Base-by-base conservation (phyloP, 1,140 invertebrate species). In the Listronotus oregonensis region DNA sequence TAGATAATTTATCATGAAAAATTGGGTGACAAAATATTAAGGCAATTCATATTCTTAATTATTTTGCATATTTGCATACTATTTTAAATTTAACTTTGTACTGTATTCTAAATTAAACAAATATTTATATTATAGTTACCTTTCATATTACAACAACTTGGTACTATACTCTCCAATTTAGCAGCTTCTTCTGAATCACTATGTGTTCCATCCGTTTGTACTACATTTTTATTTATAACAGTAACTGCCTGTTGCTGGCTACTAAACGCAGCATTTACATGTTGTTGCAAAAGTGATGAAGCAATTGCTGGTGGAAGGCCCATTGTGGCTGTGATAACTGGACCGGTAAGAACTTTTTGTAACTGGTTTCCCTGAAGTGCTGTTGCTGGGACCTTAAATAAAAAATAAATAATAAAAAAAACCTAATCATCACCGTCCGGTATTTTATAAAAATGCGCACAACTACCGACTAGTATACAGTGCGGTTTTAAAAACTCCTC, bases 281-380 rank as follows among this genome's bases (percentile, higher is more conserved):
- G 92, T 74, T 93, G 90, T 73, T 94, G 93, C 15, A 95, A 82
- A 61, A 93, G 81, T 14, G 88, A 87, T 1, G 90, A 89, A 50
- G 93, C 91, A 73, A 92, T 76, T 34, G 87, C 85, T 59, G 88
- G 85, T 27, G 92, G 91, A 65, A 94, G 82, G 71, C 86, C 86
- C 85, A 95, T 92, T 46, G 92, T 93, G 0, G 90, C 91, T 73
- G 91, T 90, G 66, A 95, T 93, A 34, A 93, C 86, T 27, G 91
- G 90, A 27, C 91, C 91, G 17, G 90, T 91, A 56, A 95, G 82
- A 54, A 91, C 87, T 75, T 82, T 81, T 56, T 86, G 85, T 18
- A 87, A 68, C 65, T 86, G 84, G 73, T 86, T 85, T 27, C 82
- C 85, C 79, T 75, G 89, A 51, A 94, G 82, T 21, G 90, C 89